Percentiles rank a stretch among this genome's conserved stretches.
phyloP scores from a whole-genome alignment of 2,113 vertebrate genomes.

The Grammomys dolichurus region DNA sequence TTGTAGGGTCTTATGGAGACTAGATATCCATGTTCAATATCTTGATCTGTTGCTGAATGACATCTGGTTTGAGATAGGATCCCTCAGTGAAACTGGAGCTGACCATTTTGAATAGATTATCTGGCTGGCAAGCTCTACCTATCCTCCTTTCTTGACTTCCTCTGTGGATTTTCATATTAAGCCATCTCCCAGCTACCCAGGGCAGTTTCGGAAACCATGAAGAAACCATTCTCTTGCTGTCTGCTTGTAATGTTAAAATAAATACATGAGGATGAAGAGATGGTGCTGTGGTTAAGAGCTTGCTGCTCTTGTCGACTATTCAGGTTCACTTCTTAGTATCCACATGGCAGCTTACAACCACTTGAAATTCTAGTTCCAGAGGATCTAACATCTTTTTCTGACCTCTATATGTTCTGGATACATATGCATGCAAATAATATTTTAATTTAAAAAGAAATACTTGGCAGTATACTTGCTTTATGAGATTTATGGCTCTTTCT shows the following conservation, averaged over 20 bases:
- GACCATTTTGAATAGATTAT: not conserved
- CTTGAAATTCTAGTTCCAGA: not conserved
- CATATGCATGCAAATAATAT: not conserved
- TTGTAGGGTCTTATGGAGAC: not conserved
- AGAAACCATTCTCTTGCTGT: not conserved
- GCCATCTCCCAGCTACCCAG: not conserved
- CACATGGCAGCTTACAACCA: not conserved
- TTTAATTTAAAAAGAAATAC: not conserved
- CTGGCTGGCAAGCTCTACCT: not conserved
- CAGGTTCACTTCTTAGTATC: not conserved
- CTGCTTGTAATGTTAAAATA: not conserved
- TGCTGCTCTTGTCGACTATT: not conserved
- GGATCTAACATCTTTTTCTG: not conserved
- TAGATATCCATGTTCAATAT: not conserved
- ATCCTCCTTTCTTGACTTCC: not conserved
- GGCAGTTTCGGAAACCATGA: slow-evolving; percentile 6
- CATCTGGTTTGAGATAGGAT: not conserved
- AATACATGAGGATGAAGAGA: not conserved
- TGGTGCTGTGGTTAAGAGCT: not conserved
- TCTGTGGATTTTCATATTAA: not conserved
- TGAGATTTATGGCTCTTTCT: not conserved
- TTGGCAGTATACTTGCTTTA: not conserved
- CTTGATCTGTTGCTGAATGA: not conserved
- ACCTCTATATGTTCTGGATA: not conserved
- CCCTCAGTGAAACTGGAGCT: not conserved